Evolutionary conservation across 1,140 invertebrate genomes (phyloP).

Genomic region (Drosophila willistoni): DNA sequence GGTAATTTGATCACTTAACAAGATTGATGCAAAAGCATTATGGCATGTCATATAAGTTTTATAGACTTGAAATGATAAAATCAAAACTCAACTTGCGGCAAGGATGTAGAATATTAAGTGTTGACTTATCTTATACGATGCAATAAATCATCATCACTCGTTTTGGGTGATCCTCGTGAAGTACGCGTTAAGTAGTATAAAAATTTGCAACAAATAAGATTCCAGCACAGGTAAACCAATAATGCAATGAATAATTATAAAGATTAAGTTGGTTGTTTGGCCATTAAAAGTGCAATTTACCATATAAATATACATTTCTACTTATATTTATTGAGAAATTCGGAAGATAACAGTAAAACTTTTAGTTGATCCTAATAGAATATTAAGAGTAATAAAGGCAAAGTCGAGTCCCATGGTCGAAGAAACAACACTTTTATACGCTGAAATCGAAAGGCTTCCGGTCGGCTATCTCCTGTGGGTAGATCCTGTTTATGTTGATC

Average conservation of each 20-base stretch:
- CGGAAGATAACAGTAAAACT: too few species aligned
- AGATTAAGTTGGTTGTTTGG: too few species aligned
- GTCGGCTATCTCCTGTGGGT: background rate
- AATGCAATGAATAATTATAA: too few species aligned
- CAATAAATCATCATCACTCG: background rate
- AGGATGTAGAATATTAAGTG: background rate
- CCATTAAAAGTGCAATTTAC: too few species aligned
- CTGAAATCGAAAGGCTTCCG: background rate
- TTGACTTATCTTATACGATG: constrained; percentile 9
- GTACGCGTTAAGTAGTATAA: background rate
- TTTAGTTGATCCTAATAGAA: too few species aligned
- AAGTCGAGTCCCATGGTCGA: too few species aligned
- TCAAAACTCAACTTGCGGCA: background rate
- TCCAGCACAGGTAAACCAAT: too few species aligned
- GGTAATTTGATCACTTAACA: constrained; percentile 22
- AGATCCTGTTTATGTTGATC: background rate
- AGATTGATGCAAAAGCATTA: constrained; percentile 21
- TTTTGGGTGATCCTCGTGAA: background rate
- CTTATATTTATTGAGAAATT: too few species aligned
- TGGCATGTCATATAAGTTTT: constrained; percentile 21
- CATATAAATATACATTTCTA: too few species aligned
- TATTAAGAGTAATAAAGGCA: too few species aligned
- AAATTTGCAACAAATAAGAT: too few species aligned
- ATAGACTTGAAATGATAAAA: constrained; percentile 18
- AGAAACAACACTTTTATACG: too few species aligned